A percentile compares a stretch with the other conserved stretches of the same genome.
Conservation (phyloP, 2,888 invertebrate species). For the Asteroscopus sphinx region DNA sequence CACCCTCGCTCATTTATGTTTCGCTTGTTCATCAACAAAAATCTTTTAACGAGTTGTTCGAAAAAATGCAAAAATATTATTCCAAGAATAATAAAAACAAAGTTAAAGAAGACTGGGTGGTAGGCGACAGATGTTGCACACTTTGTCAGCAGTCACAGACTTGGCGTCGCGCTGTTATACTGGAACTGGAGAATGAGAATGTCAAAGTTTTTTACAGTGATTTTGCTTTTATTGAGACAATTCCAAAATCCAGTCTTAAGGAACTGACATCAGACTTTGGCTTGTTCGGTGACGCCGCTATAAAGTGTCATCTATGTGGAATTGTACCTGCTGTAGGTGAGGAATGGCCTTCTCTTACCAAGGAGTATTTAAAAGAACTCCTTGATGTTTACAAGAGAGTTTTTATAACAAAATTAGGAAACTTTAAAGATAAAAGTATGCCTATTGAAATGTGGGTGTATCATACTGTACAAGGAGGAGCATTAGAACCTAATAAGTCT, state of each 20-base stretch:
- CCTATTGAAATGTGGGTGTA: slow-evolving; percentile 92
- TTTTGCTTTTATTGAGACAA: slow-evolving; percentile 88
- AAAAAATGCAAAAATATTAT: slow-evolving; percentile 89
- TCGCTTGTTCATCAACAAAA: slow-evolving; percentile 83
- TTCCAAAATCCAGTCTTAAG: slow-evolving; percentile 83
- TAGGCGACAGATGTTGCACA: slow-evolving; percentile 85
- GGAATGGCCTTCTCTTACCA: slow-evolving; percentile 91
- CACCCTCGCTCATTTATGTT: slow-evolving; percentile 91
- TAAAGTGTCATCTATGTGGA: slow-evolving; percentile 92
- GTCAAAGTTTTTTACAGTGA: slow-evolving; percentile 92
- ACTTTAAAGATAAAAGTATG: slow-evolving; percentile 84
- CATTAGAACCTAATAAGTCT: slow-evolving; percentile 91
- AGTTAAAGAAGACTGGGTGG: slow-evolving; percentile 81
- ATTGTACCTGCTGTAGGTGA: slow-evolving; percentile 92
- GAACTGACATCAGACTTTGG: slow-evolving; percentile 86
- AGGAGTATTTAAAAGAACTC: slow-evolving; percentile 90
- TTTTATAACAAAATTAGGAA: slow-evolving; percentile 89
- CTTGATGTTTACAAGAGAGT: slow-evolving; percentile 84
- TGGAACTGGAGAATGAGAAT: slow-evolving; percentile 74
- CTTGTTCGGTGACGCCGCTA: slow-evolving; percentile 88
- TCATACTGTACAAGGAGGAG: slow-evolving; percentile 89
- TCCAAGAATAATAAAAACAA: slow-evolving; percentile 63
- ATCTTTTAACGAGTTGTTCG: slow-evolving; percentile 82
- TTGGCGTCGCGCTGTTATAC: slow-evolving; percentile 91
- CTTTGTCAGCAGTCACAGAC: slow-evolving; percentile 83